Conservation (phyloP, 1,140 invertebrate genomes). For the Oppia nitens region DNA sequence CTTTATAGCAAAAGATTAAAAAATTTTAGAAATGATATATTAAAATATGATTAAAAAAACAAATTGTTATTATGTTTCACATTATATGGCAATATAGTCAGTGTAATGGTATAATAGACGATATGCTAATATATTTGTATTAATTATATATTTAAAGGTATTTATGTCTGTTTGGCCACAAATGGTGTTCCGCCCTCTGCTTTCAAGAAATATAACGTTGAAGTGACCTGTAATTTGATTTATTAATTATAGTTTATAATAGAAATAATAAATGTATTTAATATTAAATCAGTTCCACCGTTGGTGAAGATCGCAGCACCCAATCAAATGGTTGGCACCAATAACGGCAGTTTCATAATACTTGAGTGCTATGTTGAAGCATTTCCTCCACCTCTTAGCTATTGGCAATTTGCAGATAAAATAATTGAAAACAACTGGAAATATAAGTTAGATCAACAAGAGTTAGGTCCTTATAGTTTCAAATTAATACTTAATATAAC, state of each 20-base stretch:
- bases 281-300: constrained; percentile 56
- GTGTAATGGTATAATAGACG: not conserved
- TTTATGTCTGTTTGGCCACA: constrained; percentile 64
- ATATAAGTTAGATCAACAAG: constrained; percentile 17
- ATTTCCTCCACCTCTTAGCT: constrained; percentile 61
- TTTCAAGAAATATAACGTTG: constrained; percentile 56
- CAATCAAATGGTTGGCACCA: constrained; percentile 49
- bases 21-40: too few species aligned
- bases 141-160: not conserved
- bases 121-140: not conserved
- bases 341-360: constrained; percentile 45
- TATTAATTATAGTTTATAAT: too few species aligned
- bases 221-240: constrained; percentile 65
- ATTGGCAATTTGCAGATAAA: constrained; percentile 62
- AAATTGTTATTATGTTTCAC: not conserved
- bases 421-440: constrained; percentile 40
- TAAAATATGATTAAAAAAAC: too few species aligned
- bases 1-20: too few species aligned
- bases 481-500: constrained; percentile 55
- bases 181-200: constrained; percentile 69
- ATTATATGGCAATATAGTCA: not conserved
- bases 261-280: too few species aligned
- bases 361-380: constrained; percentile 74
- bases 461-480: constrained; percentile 7
- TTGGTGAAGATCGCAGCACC: constrained; percentile 47